Evolutionary conservation across 2,888 invertebrate species (phyloP).

Genomic region (Hermaeophaga mercurialis): DNA sequence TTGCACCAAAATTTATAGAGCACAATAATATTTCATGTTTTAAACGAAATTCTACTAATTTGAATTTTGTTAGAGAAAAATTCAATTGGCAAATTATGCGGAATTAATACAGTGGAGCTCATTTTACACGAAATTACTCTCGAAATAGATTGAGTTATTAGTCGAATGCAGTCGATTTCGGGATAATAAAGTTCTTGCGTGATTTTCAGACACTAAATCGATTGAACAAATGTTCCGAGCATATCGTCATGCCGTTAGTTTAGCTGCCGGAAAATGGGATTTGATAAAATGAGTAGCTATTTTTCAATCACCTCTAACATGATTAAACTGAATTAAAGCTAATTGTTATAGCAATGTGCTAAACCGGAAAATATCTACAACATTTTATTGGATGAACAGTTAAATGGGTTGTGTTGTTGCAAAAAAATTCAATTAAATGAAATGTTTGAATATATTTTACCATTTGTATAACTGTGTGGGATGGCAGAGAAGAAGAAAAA

Average conservation of each 20-base stretch:
- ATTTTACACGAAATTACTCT: slow-evolving; percentile 33
- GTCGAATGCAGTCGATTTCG: slow-evolving; percentile 27
- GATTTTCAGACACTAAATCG: slow-evolving; percentile 34
- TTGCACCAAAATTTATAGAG: too few relatives aligned
- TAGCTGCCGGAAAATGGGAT: slow-evolving; percentile 11
- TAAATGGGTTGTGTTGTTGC: too few relatives aligned
- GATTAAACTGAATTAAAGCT: slow-evolving; percentile 8
- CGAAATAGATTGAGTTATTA: slow-evolving; percentile 33
- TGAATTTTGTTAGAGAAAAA: too few relatives aligned
- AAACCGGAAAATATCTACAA: too few relatives aligned
- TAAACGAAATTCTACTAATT: too few relatives aligned
- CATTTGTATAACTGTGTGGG: too few relatives aligned
- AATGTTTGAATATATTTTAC: too few relatives aligned
- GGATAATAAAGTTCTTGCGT: slow-evolving; percentile 33
- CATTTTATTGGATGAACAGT: too few relatives aligned
- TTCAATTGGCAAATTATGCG: slow-evolving; percentile 15
- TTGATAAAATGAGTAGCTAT: slow-evolving; percentile 16
- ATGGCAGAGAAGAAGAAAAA: too few relatives aligned
- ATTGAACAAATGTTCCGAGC: slow-evolving; percentile 22
- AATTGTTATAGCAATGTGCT: not conserved
- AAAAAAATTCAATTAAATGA: too few relatives aligned
- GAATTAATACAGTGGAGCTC: slow-evolving; percentile 26
- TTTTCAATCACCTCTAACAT: slow-evolving; percentile 13
- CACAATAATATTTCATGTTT: too few relatives aligned
- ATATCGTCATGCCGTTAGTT: slow-evolving; percentile 27